phyloP scores from a whole-genome alignment of 2,797 vertebrate genomes.

The Acanthurus leucopareius region DNA sequence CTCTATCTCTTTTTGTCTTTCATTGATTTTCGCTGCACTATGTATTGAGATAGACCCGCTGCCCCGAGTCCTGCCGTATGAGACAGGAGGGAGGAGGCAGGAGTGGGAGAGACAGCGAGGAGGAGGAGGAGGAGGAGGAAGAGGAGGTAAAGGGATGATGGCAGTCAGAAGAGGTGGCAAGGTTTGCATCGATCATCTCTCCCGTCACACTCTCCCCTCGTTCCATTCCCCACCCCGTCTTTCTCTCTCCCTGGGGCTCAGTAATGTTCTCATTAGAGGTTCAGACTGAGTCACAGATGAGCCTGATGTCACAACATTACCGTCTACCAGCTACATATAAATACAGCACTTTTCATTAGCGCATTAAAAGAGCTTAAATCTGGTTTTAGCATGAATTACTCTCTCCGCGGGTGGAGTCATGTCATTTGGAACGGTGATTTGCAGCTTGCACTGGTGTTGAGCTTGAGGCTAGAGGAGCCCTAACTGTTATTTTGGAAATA shows the following conservation, averaged over 20 bases:
- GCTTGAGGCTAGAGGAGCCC: slow-evolving; percentile 1
- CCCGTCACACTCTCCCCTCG: neutral
- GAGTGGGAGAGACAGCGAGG: slow-evolving; percentile 16
- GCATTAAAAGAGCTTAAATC: slow-evolving; percentile 70
- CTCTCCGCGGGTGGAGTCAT: slow-evolving; percentile 54
- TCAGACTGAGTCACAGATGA: slow-evolving; percentile 74
- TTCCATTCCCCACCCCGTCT: neutral
- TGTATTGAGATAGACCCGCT: slow-evolving; percentile 69
- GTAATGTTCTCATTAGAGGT: slow-evolving; percentile 74
- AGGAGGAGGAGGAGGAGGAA: slow-evolving; percentile 12
- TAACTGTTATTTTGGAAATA: slow-evolving; percentile 37
- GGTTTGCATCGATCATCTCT: slow-evolving; percentile 67
- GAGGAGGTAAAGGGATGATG: slow-evolving; percentile 52
- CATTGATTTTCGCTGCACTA: slow-evolving; percentile 72
- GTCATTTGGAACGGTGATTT: slow-evolving; percentile 49
- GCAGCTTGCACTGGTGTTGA: slow-evolving; percentile 30
- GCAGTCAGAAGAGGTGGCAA: slow-evolving; percentile 62
- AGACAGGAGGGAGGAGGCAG: slow-evolving; percentile 38
- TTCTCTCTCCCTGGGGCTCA: slow-evolving; percentile 50
- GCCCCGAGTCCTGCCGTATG: slow-evolving; percentile 45
- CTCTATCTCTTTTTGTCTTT: slow-evolving; percentile 48
- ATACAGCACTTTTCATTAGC: slow-evolving; percentile 76
- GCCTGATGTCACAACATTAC: slow-evolving; percentile 70
- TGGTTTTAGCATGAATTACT: slow-evolving; percentile 70
- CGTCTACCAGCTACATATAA: slow-evolving; percentile 62